Conservation (phyloP, 1,140 invertebrate species). For the Diorhabda sublineata region DNA sequence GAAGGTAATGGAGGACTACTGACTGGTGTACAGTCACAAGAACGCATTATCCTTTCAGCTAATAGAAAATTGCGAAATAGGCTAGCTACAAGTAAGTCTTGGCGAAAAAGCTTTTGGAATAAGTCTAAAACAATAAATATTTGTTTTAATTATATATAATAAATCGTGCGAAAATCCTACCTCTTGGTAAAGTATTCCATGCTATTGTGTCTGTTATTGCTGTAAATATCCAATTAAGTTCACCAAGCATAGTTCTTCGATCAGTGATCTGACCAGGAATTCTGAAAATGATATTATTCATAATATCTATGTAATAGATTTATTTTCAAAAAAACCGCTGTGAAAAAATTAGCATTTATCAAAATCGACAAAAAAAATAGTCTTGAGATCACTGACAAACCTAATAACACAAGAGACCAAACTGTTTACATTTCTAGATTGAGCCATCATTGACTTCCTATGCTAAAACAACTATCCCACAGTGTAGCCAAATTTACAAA, state of each 20-base stretch:
- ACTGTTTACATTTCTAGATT: too few species aligned
- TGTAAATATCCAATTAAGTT: conserved; percentile 99
- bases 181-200: conserved; percentile 91
- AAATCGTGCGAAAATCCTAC: conserved; percentile 44
- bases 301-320: neutral
- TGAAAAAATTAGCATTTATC: neutral
- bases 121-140: conserved; percentile 60
- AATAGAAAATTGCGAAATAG: conserved; percentile 96
- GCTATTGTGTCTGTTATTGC: conserved; percentile 99
- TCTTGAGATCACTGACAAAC: too few species aligned
- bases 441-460: too few species aligned
- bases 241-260: conserved; percentile 94
- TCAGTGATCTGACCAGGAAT: conserved; percentile 95
- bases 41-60: conserved; percentile 93
- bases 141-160: neutral
- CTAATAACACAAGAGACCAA: too few species aligned
- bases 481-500: too few species aligned
- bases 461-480: too few species aligned
- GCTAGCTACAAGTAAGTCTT: conserved; percentile 96
- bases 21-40: conserved; percentile 93
- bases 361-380: neutral
- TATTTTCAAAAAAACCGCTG: neutral
- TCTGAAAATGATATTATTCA: conserved; percentile 50
- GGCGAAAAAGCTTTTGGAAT: conserved; percentile 95
- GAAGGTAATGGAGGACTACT: conserved; percentile 86